Conservation (phyloP, 2,888 invertebrate species). For the Pedicia rivosa region DNA sequence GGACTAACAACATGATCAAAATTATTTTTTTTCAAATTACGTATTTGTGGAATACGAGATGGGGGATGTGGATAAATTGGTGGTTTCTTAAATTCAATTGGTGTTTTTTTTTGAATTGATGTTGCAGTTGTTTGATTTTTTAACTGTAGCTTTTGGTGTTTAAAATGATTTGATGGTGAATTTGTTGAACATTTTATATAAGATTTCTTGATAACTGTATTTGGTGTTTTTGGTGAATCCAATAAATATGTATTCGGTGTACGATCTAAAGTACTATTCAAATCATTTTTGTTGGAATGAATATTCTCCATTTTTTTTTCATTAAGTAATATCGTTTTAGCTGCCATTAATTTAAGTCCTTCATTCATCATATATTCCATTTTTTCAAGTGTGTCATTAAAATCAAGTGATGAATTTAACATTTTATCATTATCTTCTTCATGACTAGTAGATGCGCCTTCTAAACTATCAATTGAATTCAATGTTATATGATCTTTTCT, state of each 20-base stretch:
- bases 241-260: neutral
- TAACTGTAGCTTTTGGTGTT: neutral
- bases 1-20: constrained; percentile 29
- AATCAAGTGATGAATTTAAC: constrained; percentile 18
- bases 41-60: constrained; percentile 9
- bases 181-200: constrained; percentile 9
- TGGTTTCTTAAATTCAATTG: constrained; percentile 16
- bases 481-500: no score
- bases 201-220: constrained; percentile 12
- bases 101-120: neutral
- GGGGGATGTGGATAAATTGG: constrained; percentile 4
- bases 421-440: neutral
- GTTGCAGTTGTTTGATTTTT: neutral
- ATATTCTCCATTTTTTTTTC: constrained; percentile 7
- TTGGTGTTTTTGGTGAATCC: constrained; percentile 10
- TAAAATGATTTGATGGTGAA: neutral
- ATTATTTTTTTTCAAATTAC: constrained; percentile 7
- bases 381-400: constrained; percentile 32
- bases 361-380: constrained; percentile 29
- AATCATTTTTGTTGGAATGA: constrained; percentile 9
- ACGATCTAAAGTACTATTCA: no score
- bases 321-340: no score
- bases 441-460: no score
- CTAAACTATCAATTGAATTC: constrained; percentile 1
- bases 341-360: constrained; percentile 25